Evolutionary conservation across 2,113 vertebrate genomes (phyloP).

Genomic region (Noturus placidus): DNA sequence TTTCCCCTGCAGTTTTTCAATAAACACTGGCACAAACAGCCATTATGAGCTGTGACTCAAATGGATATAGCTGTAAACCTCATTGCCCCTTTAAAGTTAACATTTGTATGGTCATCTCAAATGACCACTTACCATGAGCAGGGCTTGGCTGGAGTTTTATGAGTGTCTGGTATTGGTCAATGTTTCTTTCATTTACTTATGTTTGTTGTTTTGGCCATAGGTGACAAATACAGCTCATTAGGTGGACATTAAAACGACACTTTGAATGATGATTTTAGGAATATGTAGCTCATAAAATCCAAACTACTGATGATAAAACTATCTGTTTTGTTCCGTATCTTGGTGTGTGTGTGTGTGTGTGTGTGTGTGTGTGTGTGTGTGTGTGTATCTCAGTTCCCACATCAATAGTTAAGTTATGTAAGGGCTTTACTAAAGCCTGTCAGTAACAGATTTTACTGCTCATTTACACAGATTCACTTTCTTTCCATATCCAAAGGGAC

Average conservation of each 20-base stretch:
- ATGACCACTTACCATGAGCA: slow-evolving; percentile 1
- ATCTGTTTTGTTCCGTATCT: background rate
- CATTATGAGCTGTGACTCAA: slow-evolving; percentile 9
- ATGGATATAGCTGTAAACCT: slow-evolving; percentile 13
- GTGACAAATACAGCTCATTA: slow-evolving; percentile 25
- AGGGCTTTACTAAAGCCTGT: background rate
- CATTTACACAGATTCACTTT: background rate
- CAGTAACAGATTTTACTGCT: background rate
- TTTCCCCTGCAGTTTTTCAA: background rate
- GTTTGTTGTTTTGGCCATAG: background rate
- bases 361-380: background rate
- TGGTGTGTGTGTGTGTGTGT: background rate
- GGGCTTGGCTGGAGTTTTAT: slow-evolving; percentile 7
- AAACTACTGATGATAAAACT: slow-evolving; percentile 10
- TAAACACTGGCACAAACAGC: background rate
- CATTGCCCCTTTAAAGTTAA: slow-evolving; percentile 18
- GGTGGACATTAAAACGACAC: slow-evolving; percentile 7
- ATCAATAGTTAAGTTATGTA: background rate
- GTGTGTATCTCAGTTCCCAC: background rate
- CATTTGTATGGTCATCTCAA: slow-evolving; percentile 15
- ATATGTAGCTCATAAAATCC: slow-evolving; percentile 30
- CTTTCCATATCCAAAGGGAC: background rate
- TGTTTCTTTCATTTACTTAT: background rate
- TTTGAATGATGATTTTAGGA: slow-evolving; percentile 22
- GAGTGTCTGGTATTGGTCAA: slow-evolving; percentile 11